Base-by-base conservation (phyloP, 2,797 vertebrate genomes). In the Anguilla megastoma region DNA sequence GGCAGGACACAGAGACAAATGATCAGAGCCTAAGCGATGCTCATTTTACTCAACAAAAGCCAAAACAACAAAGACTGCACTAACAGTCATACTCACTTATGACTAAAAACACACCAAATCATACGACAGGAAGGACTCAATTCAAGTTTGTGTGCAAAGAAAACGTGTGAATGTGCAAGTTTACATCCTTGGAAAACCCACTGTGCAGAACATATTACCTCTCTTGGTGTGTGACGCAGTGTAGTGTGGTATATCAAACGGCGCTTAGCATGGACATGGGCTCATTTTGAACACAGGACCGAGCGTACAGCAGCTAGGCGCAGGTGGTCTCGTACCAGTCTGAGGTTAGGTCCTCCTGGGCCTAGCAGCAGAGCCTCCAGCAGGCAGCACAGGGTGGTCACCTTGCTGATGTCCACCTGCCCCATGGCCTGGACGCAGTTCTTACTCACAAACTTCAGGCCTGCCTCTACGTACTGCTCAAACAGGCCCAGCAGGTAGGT, bases 361-460 rank as follows among this genome's bases (percentile, higher is more conserved):
- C 92, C 94, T 85, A 98, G 92, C 88, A 98, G 90, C 90, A 98
- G 91, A 0, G 97, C 96, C 92, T 98, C 97, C 87, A 98, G 89
- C 88, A 98, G 95, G 89, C 92, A 96, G 91, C 97, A 98, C 36
- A 98, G 96, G 33, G 97, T 97, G 87, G 94, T 95, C 85, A 98
- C 96, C 94, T 98, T 98, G 92, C 97, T 98, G 93, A 98, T 97
- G 90, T 98, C 95, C 92, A 98, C 97, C 93, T 98, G 97, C 60
- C 90, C 88, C 85, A 98, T 97, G 0, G 96, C 97, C 93, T 98
- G 97, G 52, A 63, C 90, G 80, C 97, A 97, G 87, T 95, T 94
- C 92, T 96, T 97, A 88, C 88, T 90, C 60, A 96, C 91, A 88
- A 97, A 98, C 90, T 94, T 93, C 85, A 98, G 95, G 52, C 97